Base-by-base conservation (phyloP, 2,113 vertebrate genomes). In the Coptodon rendalli region DNA sequence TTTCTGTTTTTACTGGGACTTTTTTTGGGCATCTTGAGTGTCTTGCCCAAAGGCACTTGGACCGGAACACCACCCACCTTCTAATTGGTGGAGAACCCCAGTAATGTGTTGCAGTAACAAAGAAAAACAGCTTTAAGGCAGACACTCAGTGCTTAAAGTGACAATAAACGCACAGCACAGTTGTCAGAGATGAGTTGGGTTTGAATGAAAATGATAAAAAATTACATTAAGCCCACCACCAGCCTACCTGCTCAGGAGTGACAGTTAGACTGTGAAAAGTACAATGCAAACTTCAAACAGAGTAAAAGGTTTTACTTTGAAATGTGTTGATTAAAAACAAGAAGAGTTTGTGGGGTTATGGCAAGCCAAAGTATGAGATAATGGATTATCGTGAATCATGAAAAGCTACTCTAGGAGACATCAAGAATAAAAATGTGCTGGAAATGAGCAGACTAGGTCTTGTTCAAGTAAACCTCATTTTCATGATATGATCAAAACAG, bases 11-110 rank as follows among this genome's bases (percentile, higher is more conserved):
- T 17, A 45, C 38, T 45, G 38, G 68, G 38, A 45, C 22, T 45
- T 45, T 0, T 27, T 27, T 73, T 10, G 68, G 13, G 2, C 63
- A 43, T 40, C 63, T 6, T 45, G 2, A 6, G 38, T 0, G 13
- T 45, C 7, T 71, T 27, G 0, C 66, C 38, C 66, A 43, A 71
- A 6, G 38, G n/a, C 36, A 24, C 36, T 71, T 71, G 66, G 38
- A 24, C 12, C 2, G 0, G 66, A 43, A 43, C 36, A 71, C n/a
- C 7, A 24, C 36, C 66, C 66, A 71, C 0, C 36, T 24, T 71
- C 38, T 22, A 0, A 73, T 0, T 73, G 66, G 38, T 73, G 13
- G 66, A 73, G n/a, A 24, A 45, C 0, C 38, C 2, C 0, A 27
- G 68, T 6, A 27, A 73, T 27, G 38, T 73, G 40, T 73, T 27